phyloP scores from a whole-genome alignment of 2,888 invertebrate genomes.

The Crematogaster levior region DNA sequence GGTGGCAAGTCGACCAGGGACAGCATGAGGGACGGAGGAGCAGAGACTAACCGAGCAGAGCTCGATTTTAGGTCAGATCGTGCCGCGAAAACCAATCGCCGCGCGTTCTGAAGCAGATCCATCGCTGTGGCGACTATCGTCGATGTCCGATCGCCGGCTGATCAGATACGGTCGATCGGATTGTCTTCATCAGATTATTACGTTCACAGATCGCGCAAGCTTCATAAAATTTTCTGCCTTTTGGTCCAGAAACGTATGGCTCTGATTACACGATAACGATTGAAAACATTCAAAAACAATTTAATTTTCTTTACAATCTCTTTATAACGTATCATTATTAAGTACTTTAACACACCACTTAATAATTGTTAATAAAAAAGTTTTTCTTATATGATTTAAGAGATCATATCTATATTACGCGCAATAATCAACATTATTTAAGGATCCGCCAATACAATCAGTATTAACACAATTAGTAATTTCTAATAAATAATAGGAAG shows the following conservation, averaged over 20 bases:
- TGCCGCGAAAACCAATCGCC: conserved; percentile 83
- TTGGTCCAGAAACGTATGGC: neutral
- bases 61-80: conserved; percentile 84
- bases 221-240: neutral
- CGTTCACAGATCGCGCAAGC: neutral
- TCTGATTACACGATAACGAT: neutral
- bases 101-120: conserved; percentile 73
- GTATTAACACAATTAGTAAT: conserved; percentile 9
- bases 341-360: too few species aligned
- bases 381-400: neutral
- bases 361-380: neutral
- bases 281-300: neutral
- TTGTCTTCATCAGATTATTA: neutral
- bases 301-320: neutral
- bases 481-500: neutral
- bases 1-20: conserved; percentile 60
- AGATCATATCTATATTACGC: neutral
- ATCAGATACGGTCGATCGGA: conserved; percentile 55
- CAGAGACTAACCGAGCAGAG: conserved; percentile 74
- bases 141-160: conserved; percentile 60
- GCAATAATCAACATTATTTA: neutral
- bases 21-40: conserved; percentile 50
- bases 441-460: neutral
- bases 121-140: conserved; percentile 67
- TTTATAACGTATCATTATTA: neutral